phyloP scores from a whole-genome alignment of 1,140 invertebrate species.

The silkworm (Bombyx mori) region DNA sequence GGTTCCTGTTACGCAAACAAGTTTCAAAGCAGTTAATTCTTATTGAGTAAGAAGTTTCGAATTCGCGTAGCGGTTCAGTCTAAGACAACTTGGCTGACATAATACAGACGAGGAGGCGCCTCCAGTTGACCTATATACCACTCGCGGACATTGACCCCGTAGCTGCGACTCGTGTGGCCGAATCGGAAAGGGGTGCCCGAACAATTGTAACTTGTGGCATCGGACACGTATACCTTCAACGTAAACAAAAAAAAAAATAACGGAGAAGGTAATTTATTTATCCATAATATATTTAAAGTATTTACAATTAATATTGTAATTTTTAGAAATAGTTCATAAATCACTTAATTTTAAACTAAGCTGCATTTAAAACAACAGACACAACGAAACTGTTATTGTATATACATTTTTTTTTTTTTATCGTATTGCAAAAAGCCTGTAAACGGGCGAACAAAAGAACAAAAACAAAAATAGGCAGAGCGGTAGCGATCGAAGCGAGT shows the following conservation, averaged over 20 bases:
- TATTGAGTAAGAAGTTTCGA: constrained; percentile 28
- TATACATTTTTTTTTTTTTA: neutral
- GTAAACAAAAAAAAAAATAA: too few species aligned
- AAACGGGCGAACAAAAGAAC: neutral
- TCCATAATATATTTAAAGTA: too few species aligned
- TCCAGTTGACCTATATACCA: constrained; percentile 61
- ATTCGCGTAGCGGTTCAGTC: constrained; percentile 21
- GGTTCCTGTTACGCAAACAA: constrained; percentile 33
- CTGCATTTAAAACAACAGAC: neutral
- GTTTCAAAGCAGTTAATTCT: constrained; percentile 26
- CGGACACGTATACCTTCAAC: too few species aligned
- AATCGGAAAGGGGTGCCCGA: constrained; percentile 19
- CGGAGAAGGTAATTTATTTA: too few species aligned
- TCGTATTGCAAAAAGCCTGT: neutral
- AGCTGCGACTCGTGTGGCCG: constrained; percentile 34
- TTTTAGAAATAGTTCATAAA: too few species aligned
- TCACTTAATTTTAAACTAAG: neutral
- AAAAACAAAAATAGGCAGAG: constrained; percentile 19
- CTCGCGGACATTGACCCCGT: constrained; percentile 51
- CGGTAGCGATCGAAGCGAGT: constrained; percentile 34
- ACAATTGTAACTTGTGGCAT: too few species aligned
- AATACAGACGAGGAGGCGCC: constrained; percentile 60
- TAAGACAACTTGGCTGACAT: constrained; percentile 32
- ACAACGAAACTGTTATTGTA: too few species aligned
- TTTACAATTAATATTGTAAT: too few species aligned